Base-by-base conservation (phyloP, 2,888 invertebrate species). In the Hoplodrina ambigua region DNA sequence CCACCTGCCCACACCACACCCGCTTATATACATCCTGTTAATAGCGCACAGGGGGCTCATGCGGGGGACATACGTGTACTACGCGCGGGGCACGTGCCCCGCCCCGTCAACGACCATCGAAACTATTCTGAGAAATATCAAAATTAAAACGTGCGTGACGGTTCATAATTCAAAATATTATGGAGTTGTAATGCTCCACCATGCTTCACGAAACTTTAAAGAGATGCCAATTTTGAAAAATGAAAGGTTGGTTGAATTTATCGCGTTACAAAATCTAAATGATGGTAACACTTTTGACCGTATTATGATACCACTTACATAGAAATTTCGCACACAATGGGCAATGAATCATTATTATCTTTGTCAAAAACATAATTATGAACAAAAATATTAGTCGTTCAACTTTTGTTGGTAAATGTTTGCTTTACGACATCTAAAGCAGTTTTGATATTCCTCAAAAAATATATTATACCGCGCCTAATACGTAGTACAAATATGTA, bases 1-100 rank as follows among this genome's bases (percentile, higher is more conserved):
- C 99, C 82, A 99, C 98, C 96, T 96, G 89, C 53, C 59, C 71
- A 54, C 58, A 82, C 64, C 84, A 71, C 71, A 78, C 78, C 78
- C 78, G 75, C 72, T 65, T 78, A 78, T 78, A 78, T 67, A 78
- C 78, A 72, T 78, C 78, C 78, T 78, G 77, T 70, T 52, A 58
- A 61, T 33, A 67, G 57, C 41, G n/a, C 56, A 30, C 37, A 11
- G 46, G 46, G 44, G 44, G 19, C 61, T 33, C 58, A 17, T 19
- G 49, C 55, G 13, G 33, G 33, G 33, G 33, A 37, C 65, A 46
- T 58, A 61, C 44, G 19, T 41, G 30, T 57, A 70, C 71, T 53
- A 53, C 65, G 37, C 37, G 8, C 1, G 13, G 11, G 41, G 11
- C 13, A 41, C 41, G 0, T 8, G 37, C 8, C 8, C 13, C 0